These are phyloP conservation scores for Iguana delicatissima DNA, from an alignment of 2,797 vertebrate species.

Conservation along the genomic window DNA sequence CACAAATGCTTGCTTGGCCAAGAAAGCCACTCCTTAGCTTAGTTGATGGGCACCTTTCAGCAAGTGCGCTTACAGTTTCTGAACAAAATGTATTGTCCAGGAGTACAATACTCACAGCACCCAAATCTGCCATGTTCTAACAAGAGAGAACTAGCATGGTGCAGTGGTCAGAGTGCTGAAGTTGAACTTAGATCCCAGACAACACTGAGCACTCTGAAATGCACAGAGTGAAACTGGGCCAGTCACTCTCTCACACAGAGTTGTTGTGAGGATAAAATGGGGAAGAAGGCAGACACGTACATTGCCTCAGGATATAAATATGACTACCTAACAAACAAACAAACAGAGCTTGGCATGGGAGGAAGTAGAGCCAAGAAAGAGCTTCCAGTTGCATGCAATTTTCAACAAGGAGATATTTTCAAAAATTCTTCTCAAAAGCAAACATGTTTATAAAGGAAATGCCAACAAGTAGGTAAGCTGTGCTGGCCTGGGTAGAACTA, in stretches of 20 bases:
- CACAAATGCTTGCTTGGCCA: background rate
- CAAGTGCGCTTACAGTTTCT: background rate
- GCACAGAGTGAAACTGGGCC: background rate
- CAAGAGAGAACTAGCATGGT: background rate
- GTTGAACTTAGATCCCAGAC: background rate
- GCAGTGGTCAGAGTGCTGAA: background rate
- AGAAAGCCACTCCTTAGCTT: background rate
- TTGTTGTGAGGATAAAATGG: background rate
- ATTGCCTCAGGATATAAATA: background rate
- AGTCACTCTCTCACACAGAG: background rate
- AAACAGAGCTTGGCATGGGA: background rate
- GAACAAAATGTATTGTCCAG: background rate
- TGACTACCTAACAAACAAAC: background rate
- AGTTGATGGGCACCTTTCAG: background rate
- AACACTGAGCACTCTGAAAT: background rate
- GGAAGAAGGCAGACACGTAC: background rate
- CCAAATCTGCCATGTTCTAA: background rate
- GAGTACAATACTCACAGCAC: background rate
- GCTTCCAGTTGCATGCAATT: background rate
- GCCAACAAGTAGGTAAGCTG: fast-evolving
- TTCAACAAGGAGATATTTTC: constrained; percentile 2
- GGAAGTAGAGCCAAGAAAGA: background rate
- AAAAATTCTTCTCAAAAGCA: constrained; percentile 6
- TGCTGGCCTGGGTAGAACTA: fast-evolving
- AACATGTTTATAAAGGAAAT: constrained; percentile 2